Percentiles rank a stretch among this genome's conserved stretches.
Evolutionary conservation across 2,888 invertebrate species (phyloP).

Genomic region (Orthosia gracilis): DNA sequence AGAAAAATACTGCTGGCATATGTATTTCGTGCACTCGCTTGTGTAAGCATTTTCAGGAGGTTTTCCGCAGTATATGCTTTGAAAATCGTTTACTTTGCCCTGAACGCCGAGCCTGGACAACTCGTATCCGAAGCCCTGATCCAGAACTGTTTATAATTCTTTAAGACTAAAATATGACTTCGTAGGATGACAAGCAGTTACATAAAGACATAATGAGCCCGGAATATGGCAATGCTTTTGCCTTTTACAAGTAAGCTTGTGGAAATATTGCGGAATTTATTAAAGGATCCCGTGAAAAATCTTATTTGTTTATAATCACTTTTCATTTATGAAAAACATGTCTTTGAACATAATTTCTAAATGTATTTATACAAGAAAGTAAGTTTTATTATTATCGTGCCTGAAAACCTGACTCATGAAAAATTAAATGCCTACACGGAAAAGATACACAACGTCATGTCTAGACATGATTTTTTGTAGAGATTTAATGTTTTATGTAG

Average conservation of each 20-base stretch:
- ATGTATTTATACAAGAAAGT: neutral
- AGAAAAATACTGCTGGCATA: neutral
- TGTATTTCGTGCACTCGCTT: neutral
- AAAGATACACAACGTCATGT: neutral
- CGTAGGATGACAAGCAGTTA: too few relatives aligned
- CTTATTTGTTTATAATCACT: neutral
- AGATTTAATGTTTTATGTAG: constrained; percentile 2
- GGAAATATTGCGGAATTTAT: neutral
- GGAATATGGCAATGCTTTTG: neutral
- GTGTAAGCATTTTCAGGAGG: too few relatives aligned
- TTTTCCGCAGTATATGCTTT: neutral
- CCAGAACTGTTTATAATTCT: neutral
- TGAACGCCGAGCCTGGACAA: neutral
- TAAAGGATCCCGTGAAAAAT: too few relatives aligned
- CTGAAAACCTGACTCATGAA: neutral
- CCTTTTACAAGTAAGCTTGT: neutral
- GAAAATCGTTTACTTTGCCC: too few relatives aligned
- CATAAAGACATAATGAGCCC: too few relatives aligned
- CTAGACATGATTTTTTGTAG: neutral
- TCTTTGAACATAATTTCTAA: neutral
- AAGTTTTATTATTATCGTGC: neutral
- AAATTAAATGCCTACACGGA: neutral
- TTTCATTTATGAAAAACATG: neutral
- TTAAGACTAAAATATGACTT: neutral
- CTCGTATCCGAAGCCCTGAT: neutral